Base-by-base conservation (phyloP, 2,888 invertebrate species). In the Torymus aiolomorphi region DNA sequence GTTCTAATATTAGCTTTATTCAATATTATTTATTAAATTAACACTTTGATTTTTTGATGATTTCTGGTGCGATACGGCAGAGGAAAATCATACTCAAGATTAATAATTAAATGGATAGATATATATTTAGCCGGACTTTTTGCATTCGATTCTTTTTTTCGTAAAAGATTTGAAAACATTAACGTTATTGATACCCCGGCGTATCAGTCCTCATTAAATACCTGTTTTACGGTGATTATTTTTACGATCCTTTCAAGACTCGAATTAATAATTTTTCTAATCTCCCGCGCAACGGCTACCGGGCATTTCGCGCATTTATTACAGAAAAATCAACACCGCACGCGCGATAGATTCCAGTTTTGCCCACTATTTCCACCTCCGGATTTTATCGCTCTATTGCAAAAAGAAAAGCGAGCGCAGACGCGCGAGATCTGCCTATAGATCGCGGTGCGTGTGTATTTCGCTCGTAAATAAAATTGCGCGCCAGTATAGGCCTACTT, bases 401-500 rank as follows among this genome's bases (percentile, higher is more conserved):
- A 74, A 56, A 62, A 63, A 57, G 62, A 54, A 62, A 69, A 69
- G 8, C 5, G 42, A 5, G 42, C 42, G 42, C 42, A 42, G 42
- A 42, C 42, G 42, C 42, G 42, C 62, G 13, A 66, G 61, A 73
- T 63, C 67, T 59, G 49, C 71, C 54, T 62, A 73, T 42, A 42
- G 42, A 42, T 42, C 42, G 42, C 5, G 31, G 31, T 31, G 42
- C 42, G 42, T 42, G 54, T 24, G 12, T 31, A 66, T 75, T 63
- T 71, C 52, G 54, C 52, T 71, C 69, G 75, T 76, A 76, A 72
- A 80, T 72, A 57, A 72, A 76, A 72, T 69, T 59, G 42, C 31
- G 42, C 31, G 3, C n/a, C 24, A 8, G 8, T 42, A 42, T 42
- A 42, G 51, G 61, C 52, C 73, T 62, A 72, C 76, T 76, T 80